These are phyloP conservation scores for Nestor notabilis DNA, from an alignment of 2,113 vertebrate genomes.

Conservation along the genomic window DNA sequence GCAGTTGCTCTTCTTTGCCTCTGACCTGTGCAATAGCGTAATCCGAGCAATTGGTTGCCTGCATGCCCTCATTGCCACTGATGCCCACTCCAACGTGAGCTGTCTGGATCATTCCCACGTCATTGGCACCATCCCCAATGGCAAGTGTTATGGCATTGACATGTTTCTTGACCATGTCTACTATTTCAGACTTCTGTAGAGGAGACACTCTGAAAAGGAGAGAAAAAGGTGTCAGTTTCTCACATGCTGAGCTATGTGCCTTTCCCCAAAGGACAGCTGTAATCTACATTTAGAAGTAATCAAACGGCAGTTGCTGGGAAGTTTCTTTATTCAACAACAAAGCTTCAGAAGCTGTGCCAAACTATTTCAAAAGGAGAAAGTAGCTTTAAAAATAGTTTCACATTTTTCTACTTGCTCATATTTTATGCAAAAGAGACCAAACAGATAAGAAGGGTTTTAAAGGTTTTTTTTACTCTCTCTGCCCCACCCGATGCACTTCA, in stretches of 20 bases:
- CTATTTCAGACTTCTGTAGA: slow-evolving; percentile 98
- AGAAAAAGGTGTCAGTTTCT: slow-evolving; percentile 65
- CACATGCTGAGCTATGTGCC: not conserved
- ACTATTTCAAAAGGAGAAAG: slow-evolving; percentile 48
- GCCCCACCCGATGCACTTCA: not conserved
- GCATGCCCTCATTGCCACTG: slow-evolving; percentile 98
- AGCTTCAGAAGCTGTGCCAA: slow-evolving; percentile 53
- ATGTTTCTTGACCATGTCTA: slow-evolving; percentile 97
- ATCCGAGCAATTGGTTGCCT: slow-evolving; percentile 96
- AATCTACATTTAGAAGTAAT: slow-evolving; percentile 64
- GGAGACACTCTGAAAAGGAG: slow-evolving; percentile 89
- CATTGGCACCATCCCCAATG: slow-evolving; percentile 96
- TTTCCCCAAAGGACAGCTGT: slow-evolving; percentile 67
- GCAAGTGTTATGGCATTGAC: slow-evolving; percentile 98
- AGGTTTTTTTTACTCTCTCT: not conserved
- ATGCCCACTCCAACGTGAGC: slow-evolving; percentile 97
- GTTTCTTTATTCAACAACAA: slow-evolving; percentile 50
- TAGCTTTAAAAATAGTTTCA: slow-evolving; percentile 46
- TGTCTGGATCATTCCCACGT: slow-evolving; percentile 98
- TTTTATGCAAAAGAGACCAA: not conserved
- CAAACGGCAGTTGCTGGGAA: slow-evolving; percentile 52
- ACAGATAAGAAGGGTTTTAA: not conserved
- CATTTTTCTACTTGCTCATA: not conserved
- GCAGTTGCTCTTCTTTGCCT: not conserved
- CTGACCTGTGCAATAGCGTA: slow-evolving; percentile 97